Conservation (phyloP, 2,888 invertebrate species). For the Epiblema foenella region DNA sequence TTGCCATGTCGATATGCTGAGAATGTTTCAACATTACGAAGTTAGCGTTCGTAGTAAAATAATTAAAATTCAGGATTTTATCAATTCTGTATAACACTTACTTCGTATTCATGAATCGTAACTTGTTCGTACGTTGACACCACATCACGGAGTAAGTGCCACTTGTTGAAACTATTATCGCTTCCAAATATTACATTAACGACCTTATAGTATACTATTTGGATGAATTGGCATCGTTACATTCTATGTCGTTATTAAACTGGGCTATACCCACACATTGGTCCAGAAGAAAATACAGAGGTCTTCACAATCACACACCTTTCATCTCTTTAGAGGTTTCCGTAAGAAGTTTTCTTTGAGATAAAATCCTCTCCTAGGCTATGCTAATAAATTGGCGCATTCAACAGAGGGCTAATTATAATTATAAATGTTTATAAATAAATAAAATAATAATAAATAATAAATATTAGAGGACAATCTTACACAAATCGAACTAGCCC, state of each 20-base stretch:
- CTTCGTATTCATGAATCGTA: slow-evolving; percentile 11
- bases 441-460: too few species aligned
- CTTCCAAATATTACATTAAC: slow-evolving; percentile 8
- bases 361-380: neutral
- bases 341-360: neutral
- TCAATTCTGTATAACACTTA: slow-evolving; percentile 5
- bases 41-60: slow-evolving; percentile 19
- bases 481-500: too few species aligned
- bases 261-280: too few species aligned
- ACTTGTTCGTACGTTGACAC: slow-evolving; percentile 4
- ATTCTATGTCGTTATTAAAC: slow-evolving; percentile 13
- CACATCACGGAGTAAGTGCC: slow-evolving; percentile 4
- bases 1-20: slow-evolving; percentile 25
- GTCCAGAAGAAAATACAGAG: too few species aligned
- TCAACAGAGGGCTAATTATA: too few species aligned
- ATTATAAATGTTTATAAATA: too few species aligned
- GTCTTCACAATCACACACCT: too few species aligned
- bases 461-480: too few species aligned
- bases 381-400: too few species aligned
- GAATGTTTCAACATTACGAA: slow-evolving; percentile 22
- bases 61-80: slow-evolving; percentile 9
- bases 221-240: slow-evolving; percentile 12
- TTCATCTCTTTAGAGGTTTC: too few species aligned
- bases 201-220: neutral
- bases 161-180: slow-evolving; percentile 15